Base-by-base conservation (phyloP, 2,797 vertebrate species). In the Tragelaphus eurycerus region DNA sequence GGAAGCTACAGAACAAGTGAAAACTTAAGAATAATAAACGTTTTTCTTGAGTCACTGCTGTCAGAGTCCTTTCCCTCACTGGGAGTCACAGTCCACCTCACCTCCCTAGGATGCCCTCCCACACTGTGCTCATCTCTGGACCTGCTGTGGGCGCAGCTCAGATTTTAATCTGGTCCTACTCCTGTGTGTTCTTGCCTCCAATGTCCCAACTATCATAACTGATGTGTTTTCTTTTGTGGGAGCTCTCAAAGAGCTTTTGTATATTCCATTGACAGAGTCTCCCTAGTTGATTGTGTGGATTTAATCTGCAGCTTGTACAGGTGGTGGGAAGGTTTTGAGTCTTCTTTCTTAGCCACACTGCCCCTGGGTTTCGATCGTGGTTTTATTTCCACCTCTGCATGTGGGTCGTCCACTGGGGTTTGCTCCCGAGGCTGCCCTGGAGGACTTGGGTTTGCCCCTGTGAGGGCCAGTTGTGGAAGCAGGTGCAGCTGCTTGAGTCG, bases 401-500 rank as follows among this genome's bases (percentile, higher is more conserved):
- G n/a, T 19, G 62, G 4, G 16, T 67, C 2, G 1, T 34, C 64
- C 64, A 0, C 64, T 67, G 9, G 17, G 64, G 9, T 21, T 11
- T 67, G 64, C 64, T 21, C n/a, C n/a, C 21, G 64, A 67, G 2
- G 2, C 64, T 67, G 17, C 9, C n/a, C 17, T 21, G 64, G 64
- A 11, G 17, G n/a, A 34, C 9, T 67, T 67, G 64, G 17, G n/a
- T 6, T 21, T 67, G 64, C 9, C n/a, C 17, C n/a, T 21, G 1
- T 34, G 64, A 67, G n/a, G 64, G 64, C n/a, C 64, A 11, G 64
- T 17, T 10, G n/a, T 21, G n/a, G n/a, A 34, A 17, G 17, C 0
- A 43, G 0, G 9, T 11, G n/a, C 64, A 34, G n/a, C 2, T 67
- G n/a, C 64, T 67, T 67, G 9, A 17, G 64, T 67, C 0, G 0